Percentiles rank a stretch among this genome's conserved stretches.
phyloP scores from a whole-genome alignment of 2,113 vertebrate species.

The Phasianus colchicus region DNA sequence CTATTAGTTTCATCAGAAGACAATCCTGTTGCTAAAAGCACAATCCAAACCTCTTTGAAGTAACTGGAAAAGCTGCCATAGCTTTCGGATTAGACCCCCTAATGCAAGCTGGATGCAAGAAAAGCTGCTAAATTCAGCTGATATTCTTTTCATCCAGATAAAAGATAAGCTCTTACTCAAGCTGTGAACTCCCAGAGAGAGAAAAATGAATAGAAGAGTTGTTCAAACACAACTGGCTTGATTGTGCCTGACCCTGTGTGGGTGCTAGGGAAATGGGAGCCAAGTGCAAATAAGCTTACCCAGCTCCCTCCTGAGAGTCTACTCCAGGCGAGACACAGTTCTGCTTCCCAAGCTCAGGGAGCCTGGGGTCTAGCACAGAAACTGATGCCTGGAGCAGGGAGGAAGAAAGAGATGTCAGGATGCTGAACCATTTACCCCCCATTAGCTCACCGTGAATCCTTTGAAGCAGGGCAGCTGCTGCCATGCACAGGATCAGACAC shows the following conservation, averaged over 20 bases:
- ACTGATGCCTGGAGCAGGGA: not conserved
- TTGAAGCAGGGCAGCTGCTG: not conserved
- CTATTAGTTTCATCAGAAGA: not conserved
- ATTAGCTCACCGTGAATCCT: not conserved
- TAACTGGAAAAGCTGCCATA: not conserved
- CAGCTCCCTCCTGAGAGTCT: not conserved
- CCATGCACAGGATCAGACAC: not conserved
- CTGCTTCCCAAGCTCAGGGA: not conserved
- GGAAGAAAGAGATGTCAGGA: not conserved
- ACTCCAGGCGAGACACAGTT: not conserved
- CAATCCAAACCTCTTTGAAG: not conserved
- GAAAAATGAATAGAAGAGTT: not conserved
- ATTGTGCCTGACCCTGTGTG: conserved; percentile 5
- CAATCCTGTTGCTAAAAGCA: conserved; percentile 8
- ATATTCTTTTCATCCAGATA: conserved; percentile 34
- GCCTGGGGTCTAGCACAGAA: not conserved
- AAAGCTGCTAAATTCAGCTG: conserved; percentile 32
- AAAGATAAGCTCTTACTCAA: conserved; percentile 37
- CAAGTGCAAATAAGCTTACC: not conserved
- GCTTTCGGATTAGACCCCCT: conserved; percentile 2
- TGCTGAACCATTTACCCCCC: not conserved
- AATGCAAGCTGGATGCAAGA: conserved; percentile 13
- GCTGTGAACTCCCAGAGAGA: not conserved
- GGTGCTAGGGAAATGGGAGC: not conserved
- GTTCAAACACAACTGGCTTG: not conserved